These are phyloP conservation scores for Phoebastria nigripes DNA, from an alignment of 2,797 vertebrate species.

Conservation along the genomic window DNA sequence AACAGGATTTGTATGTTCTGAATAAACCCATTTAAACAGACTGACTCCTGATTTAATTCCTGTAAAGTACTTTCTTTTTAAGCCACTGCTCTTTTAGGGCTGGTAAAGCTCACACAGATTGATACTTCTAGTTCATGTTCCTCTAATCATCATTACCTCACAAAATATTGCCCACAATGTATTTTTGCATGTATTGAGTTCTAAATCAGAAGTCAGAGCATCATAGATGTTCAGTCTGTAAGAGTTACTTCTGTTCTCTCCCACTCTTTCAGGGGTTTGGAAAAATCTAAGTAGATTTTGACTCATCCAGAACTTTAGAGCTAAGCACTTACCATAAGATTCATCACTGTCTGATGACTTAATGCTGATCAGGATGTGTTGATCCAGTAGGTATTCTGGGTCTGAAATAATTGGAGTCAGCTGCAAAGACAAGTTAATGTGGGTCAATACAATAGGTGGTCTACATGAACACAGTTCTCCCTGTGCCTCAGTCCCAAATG, in stretches of 20 bases:
- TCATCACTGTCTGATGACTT: conserved; percentile 95
- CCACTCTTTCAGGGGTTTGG: not conserved
- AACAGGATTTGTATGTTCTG: not conserved
- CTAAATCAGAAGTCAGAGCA: conserved; percentile 1
- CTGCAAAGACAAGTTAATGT: conserved; percentile 71
- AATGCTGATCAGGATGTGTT: conserved; percentile 94
- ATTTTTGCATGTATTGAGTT: not conserved
- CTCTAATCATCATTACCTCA: not conserved
- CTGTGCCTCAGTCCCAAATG: not conserved
- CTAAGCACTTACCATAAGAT: conserved; percentile 86
- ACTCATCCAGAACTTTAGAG: conserved; percentile 31
- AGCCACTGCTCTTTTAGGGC: not conserved
- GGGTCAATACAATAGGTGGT: not conserved
- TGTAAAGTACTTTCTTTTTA: not conserved
- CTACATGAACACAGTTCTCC: not conserved
- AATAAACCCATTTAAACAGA: not conserved
- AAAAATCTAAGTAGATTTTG: conserved; percentile 25
- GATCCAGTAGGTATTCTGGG: conserved; percentile 94
- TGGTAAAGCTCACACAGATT: not conserved
- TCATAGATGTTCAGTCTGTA: not conserved
- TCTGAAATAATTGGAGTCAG: conserved; percentile 98
- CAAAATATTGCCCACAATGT: not conserved
- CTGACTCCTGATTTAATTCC: not conserved
- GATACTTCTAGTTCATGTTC: not conserved
- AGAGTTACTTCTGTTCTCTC: conserved; percentile 4